phyloP scores from a whole-genome alignment of 2,797 vertebrate genomes.

The Passerculus sandwichensis region DNA sequence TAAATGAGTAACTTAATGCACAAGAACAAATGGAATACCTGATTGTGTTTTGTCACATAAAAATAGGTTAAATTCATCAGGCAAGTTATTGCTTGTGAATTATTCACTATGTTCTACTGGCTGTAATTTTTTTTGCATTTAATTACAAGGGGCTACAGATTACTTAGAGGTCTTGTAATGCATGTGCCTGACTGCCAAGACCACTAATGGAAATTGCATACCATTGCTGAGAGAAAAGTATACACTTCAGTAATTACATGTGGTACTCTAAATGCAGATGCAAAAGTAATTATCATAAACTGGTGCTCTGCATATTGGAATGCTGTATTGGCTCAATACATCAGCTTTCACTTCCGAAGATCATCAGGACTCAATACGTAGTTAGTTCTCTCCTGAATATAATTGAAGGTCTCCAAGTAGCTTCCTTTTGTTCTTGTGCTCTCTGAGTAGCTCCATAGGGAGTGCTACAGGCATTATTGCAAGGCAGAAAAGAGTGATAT shows the following conservation, averaged over 20 bases:
- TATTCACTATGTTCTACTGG: constrained; percentile 24
- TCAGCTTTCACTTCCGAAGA: neutral
- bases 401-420: constrained; percentile 8
- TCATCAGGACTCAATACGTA: neutral
- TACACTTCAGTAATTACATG: constrained; percentile 59
- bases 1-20: neutral
- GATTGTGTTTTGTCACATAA: neutral
- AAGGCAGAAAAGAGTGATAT: neutral
- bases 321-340: neutral
- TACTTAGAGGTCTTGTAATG: constrained; percentile 64
- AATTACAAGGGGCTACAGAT: constrained; percentile 50
- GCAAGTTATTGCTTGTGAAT: constrained; percentile 40
- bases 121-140: constrained; percentile 50
- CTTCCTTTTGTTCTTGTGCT: neutral
- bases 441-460: neutral
- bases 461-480: neutral
- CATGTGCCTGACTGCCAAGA: constrained; percentile 56
- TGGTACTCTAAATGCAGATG: constrained; percentile 50
- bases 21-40: neutral
- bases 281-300: constrained; percentile 68
- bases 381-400: neutral
- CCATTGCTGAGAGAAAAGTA: constrained; percentile 45
- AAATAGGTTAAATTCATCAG: constrained; percentile 25
- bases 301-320: constrained; percentile 17
- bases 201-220: constrained; percentile 64